Base-by-base conservation (phyloP, 2,888 invertebrate genomes). In the Balanococcus diminutus region DNA sequence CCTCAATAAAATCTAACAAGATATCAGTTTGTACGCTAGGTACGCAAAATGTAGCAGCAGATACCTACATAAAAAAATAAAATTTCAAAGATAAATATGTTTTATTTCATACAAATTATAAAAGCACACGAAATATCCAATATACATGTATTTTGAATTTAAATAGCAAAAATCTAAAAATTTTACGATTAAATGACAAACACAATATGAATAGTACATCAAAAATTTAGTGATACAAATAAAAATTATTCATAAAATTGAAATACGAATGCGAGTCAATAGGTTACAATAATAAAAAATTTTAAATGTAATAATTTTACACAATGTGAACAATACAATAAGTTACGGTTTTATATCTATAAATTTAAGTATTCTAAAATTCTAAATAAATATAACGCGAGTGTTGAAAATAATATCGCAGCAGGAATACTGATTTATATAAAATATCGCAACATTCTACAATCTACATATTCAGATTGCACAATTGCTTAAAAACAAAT, bases 101-200 rank as follows among this genome's bases (percentile, higher is more conserved):
- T 82, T 82, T 82, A 82, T 56, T 82, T 82, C 82, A 82, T 82
- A 56, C 82, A 82, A 82, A 82, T 67, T 82, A 82, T 51, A 82
- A 82, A 82, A 82, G 82, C 82, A 82, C 82, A 82, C 82, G 82
- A 82, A 82, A 51, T 46, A 51, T 51, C 16, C 46, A 46, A 46
- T 82, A 82, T 82, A 82, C 46, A 82, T 32, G 82, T 82, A 42
- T 81, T 42, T 46, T 82, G 51, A 51, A 56, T 56, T 82, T 56
- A 31, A 82, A 82, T 32, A 82, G 56, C 46, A 82, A 82, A 82
- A 82, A 46, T 51, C 82, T 82, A 82, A 82, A 82, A 82, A 82
- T 82, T 56, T 46, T 82, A 82, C 82, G 82, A 82, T 46, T 51
- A 56, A 82, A 82, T 82, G 82, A 82, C 82, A 82, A 51, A 82